These are phyloP conservation scores for Chrysina gloriosa DNA, from an alignment of 2,888 invertebrate genomes.

Conservation along the genomic window DNA sequence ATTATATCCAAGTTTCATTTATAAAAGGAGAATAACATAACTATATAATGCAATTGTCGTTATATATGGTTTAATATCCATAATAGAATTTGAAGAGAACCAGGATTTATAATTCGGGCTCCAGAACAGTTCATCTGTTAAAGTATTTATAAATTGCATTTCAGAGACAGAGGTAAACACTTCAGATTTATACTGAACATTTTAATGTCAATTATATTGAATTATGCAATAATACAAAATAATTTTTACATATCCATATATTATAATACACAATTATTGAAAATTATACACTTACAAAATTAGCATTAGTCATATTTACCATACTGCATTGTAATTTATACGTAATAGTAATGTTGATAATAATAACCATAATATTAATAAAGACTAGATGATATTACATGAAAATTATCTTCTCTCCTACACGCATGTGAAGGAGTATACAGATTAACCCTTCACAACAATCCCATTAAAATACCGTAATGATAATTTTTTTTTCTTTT, in stretches of 20 bases:
- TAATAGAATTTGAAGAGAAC: too few relatives aligned
- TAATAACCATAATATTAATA: slow-evolving; percentile 32
- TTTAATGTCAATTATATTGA: too few relatives aligned
- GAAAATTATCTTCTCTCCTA: slow-evolving; percentile 3
- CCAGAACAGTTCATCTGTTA: too few relatives aligned
- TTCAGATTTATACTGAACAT: too few relatives aligned
- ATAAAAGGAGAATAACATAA: too few relatives aligned
- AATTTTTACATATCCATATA: slow-evolving; percentile 34
- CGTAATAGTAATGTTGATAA: slow-evolving; percentile 12
- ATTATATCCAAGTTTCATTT: too few relatives aligned
- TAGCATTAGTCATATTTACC: slow-evolving; percentile 29
- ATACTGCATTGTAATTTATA: slow-evolving; percentile 22
- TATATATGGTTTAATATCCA: too few relatives aligned
- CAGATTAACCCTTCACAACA: background rate
- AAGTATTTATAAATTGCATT: too few relatives aligned
- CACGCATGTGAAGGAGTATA: background rate
- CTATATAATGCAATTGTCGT: too few relatives aligned
- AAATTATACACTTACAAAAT: slow-evolving; percentile 37
- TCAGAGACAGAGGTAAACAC: too few relatives aligned
- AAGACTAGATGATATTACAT: slow-evolving; percentile 35
- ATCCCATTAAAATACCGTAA: background rate
- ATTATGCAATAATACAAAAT: too few relatives aligned
- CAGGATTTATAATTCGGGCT: too few relatives aligned
- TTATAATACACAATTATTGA: slow-evolving; percentile 37
- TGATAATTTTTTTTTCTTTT: background rate